phyloP scores from a whole-genome alignment of 2,888 invertebrate genomes.

The Prosopocoilus inquinatus region DNA sequence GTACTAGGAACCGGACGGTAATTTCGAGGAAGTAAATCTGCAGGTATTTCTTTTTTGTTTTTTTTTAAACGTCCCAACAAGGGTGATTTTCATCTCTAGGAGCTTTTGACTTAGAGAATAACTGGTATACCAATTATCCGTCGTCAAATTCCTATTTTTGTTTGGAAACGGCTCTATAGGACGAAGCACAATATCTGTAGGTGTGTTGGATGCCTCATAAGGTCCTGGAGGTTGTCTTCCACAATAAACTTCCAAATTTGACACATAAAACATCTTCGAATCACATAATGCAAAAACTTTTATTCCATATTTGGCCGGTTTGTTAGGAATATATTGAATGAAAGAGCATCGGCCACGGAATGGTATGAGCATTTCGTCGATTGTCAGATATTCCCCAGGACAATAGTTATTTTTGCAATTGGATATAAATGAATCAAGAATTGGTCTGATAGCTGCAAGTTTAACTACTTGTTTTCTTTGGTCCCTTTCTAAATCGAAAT shows the following conservation, averaged over 20 bases:
- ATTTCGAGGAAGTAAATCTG: conserved; percentile 27
- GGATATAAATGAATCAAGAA: conserved; percentile 28
- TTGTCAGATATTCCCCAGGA: conserved; percentile 27
- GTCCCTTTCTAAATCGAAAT: conserved; percentile 2
- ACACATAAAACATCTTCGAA: conserved; percentile 22
- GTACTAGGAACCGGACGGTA: conserved; percentile 18
- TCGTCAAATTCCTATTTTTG: conserved; percentile 24
- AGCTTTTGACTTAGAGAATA: conserved; percentile 18
- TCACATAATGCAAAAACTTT: conserved; percentile 30
- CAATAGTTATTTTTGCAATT: conserved; percentile 26
- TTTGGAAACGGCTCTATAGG: conserved; percentile 16
- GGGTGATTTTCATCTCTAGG: background rate
- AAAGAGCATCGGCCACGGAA: conserved; percentile 25
- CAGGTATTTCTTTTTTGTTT: conserved; percentile 30
- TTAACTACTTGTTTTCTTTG: conserved; percentile 7
- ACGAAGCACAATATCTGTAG: conserved; percentile 21
- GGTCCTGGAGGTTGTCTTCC: conserved; percentile 22
- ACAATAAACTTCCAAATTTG: conserved; percentile 14
- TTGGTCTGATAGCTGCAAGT: conserved; percentile 7
- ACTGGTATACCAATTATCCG: conserved; percentile 32
- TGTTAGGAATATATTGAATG: conserved; percentile 27
- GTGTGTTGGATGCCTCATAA: conserved; percentile 19
- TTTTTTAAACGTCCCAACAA: conserved; percentile 19
- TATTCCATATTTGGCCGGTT: conserved; percentile 31
- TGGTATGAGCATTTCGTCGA: conserved; percentile 26